Evolutionary conservation across 2,888 invertebrate genomes (phyloP), one percentile per base, ranked within the genome.

Genomic region (Caenorhabditis angaria): DNA sequence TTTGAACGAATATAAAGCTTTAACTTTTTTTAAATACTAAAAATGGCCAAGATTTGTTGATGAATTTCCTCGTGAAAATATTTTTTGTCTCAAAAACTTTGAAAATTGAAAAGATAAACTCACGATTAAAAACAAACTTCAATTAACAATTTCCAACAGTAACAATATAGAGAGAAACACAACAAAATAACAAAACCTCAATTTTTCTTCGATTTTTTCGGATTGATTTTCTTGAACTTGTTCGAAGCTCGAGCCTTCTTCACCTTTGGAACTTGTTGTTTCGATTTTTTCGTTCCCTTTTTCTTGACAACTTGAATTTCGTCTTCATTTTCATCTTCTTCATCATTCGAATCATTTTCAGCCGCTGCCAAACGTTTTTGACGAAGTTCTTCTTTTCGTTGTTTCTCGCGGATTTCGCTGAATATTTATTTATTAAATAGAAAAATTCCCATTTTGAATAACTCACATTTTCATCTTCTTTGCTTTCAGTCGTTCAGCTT

Each of bases 381-480:
- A 28, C 10, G 60, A 56, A 2, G 65, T 61, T 50, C 64, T 65
- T 20, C 70, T 64, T 3, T 51, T 60, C 32, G 22, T 50, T 41
- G 41, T 14, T 41, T 41, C 18, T 41, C 14, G 14, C 41, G 41
- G 41, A 41, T 6, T 41, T 41, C 8, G 41, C 41, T 41, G 5
- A 41, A 41, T 18, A 41, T 41, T 12, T 18, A 32, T 32, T 32
- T 32, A 8, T 32, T 32, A 10, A 32, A 32, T 32, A 32, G 10
- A 8, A 32, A 32, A 10, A 32, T 5, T 32, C 32, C 18, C 5
- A 48, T 14, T 48, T 20, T 48, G 48, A 14, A 50, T 4, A 50
- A 32, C 29, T 18, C 48, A 73, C 73, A 51, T 59, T 63, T 59
- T 67, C 28, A 54, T 27, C 51, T 75, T 75, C 35, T 57, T 67